Evolutionary conservation across 2,113 vertebrate genomes (phyloP).

Genomic region (Serilophus lunatus): DNA sequence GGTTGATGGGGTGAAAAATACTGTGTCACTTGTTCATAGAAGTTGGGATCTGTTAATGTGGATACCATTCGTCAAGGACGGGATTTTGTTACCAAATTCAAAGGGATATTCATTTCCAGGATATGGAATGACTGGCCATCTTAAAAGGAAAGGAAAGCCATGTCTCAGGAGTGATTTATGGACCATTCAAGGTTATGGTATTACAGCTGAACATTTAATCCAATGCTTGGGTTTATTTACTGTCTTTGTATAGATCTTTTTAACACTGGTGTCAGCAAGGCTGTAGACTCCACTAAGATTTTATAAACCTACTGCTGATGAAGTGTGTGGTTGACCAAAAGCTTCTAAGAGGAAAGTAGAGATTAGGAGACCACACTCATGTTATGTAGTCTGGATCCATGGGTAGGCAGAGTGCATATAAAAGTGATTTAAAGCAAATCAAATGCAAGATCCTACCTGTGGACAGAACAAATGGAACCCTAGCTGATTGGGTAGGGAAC

Average conservation of each 20-base stretch:
- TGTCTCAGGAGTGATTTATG: neutral
- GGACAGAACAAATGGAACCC: neutral
- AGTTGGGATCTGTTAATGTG: neutral
- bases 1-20: neutral
- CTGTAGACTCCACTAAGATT: neutral
- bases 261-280: neutral
- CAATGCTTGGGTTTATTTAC: constrained; percentile 3
- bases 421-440: neutral
- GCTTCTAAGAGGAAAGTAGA: neutral
- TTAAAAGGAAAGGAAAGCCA: neutral
- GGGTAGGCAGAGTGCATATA: neutral
- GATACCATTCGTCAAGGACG: neutral
- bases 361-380: neutral
- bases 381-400: neutral
- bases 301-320: neutral
- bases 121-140: neutral
- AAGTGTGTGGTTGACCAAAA: neutral
- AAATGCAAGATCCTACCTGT: neutral
- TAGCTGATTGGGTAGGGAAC: neutral
- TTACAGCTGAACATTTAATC: constrained; percentile 11
- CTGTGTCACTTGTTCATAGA: neutral
- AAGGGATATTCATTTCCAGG: neutral
- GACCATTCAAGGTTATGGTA: neutral
- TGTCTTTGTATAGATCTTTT: neutral
- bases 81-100: neutral